These are phyloP conservation scores for Harpagoxenus sublaevis DNA, from an alignment of 2,888 invertebrate genomes.

Conservation along the genomic window DNA sequence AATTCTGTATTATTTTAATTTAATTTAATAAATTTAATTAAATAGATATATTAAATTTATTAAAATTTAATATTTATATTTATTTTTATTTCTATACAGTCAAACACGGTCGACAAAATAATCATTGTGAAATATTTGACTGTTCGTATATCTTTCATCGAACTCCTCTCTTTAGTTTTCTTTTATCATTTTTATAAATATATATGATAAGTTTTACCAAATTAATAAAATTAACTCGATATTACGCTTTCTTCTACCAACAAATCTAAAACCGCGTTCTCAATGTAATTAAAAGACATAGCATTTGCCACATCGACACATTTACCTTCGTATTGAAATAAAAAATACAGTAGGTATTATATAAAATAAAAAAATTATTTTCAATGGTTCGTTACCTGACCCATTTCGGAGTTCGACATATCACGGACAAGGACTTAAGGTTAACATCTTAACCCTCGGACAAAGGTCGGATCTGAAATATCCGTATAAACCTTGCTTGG, in stretches of 20 bases:
- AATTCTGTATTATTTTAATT: no score
- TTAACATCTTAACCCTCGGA: slow-evolving; percentile 7
- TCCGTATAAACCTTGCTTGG: neutral
- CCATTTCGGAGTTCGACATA: no score
- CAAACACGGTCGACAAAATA: neutral
- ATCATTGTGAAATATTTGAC: neutral
- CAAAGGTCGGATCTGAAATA: neutral
- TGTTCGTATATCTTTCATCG: neutral
- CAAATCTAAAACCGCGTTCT: neutral
- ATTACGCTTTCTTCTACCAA: neutral
- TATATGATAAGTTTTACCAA: neutral
- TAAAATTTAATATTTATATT: neutral
- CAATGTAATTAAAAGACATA: neutral
- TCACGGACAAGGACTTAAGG: neutral
- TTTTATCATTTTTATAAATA: neutral
- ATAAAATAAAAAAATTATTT: slow-evolving; percentile 8
- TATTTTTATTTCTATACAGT: neutral
- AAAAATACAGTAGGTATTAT: neutral
- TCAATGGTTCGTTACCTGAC: neutral
- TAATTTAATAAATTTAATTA: neutral
- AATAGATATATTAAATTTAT: neutral
- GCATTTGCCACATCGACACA: neutral
- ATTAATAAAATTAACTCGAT: neutral
- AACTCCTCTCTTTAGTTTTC: neutral
- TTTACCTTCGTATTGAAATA: neutral